phyloP scores from a whole-genome alignment of 2,113 vertebrate genomes.

The Equus przewalskii region DNA sequence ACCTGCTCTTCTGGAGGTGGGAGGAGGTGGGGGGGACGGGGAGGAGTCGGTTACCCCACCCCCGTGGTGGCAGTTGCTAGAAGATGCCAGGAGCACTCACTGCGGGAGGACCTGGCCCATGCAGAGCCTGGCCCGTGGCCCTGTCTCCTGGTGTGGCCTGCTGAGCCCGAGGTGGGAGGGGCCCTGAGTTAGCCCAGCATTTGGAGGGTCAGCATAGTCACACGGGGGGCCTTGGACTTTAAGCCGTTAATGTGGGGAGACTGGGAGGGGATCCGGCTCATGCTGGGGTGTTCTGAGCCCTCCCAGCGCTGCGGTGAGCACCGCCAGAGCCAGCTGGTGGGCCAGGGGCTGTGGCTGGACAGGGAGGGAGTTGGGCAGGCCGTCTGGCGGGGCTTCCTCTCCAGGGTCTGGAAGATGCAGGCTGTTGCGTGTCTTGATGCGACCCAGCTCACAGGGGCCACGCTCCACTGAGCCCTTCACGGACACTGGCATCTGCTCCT shows the following conservation, averaged over 20 bases:
- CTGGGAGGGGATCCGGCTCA: neutral
- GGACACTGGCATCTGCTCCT: rapidly evolving
- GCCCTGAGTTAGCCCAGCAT: rapidly evolving
- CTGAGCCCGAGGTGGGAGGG: no score
- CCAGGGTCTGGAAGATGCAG: neutral
- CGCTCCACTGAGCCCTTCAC: rapidly evolving
- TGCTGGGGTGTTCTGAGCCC: rapidly evolving
- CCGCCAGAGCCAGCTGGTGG: rapidly evolving
- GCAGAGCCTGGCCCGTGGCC: neutral
- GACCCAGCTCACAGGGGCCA: rapidly evolving
- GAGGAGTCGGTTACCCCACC: no score
- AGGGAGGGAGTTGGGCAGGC: neutral
- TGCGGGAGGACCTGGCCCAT: neutral
- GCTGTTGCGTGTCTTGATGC: rapidly evolving
- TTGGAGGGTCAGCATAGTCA: no score
- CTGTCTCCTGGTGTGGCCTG: neutral
- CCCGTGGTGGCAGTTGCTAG: neutral
- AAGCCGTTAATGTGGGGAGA: neutral
- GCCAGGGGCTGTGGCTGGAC: neutral
- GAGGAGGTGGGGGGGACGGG: neutral
- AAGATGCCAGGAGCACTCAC: neutral
- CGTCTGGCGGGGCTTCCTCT: rapidly evolving
- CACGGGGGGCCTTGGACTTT: no score
- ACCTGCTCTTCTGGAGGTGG: neutral
- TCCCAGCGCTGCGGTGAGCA: neutral